Percentiles rank a stretch among this genome's conserved stretches.
These are phyloP conservation scores for Drosophila nr. perissopoda DNA, from an alignment of 2,888 invertebrate genomes.

Conservation along the genomic window DNA sequence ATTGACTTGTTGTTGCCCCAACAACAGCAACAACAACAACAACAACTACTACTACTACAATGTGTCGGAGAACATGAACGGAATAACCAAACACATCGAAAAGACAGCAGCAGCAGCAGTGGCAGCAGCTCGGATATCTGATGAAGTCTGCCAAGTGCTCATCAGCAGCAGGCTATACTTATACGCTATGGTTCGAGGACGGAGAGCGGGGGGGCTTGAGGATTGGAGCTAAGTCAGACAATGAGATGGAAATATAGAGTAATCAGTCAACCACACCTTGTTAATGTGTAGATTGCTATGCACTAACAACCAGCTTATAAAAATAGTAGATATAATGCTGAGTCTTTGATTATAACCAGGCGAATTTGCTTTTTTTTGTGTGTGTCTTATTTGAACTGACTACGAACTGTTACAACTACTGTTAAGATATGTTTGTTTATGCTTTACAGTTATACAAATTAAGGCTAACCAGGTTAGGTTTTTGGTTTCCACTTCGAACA, in stretches of 20 bases:
- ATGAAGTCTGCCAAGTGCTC: conserved; percentile 71
- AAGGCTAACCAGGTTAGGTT: neutral
- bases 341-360: too few species aligned
- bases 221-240: conserved; percentile 6
- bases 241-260: conserved; percentile 36
- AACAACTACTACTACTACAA: conserved; percentile 18
- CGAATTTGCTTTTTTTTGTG: neutral
- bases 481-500: rapidly evolving
- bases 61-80: conserved; percentile 29
- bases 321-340: conserved; percentile 1
- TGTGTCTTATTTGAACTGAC: neutral
- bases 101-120: conserved; percentile 29
- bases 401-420: neutral
- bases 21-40: conserved; percentile 17
- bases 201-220: neutral
- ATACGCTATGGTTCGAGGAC: neutral
- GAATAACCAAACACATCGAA: conserved; percentile 28
- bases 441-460: neutral
- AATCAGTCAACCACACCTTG: conserved; percentile 48
- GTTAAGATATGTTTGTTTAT: rapidly evolving
- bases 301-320: neutral
- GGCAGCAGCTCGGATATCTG: conserved; percentile 41
- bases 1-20: conserved; percentile 23
- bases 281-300: conserved; percentile 19
- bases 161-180: conserved; percentile 36